phyloP scores from a whole-genome alignment of 2,888 invertebrate species.

The Eupithecia subumbrata region DNA sequence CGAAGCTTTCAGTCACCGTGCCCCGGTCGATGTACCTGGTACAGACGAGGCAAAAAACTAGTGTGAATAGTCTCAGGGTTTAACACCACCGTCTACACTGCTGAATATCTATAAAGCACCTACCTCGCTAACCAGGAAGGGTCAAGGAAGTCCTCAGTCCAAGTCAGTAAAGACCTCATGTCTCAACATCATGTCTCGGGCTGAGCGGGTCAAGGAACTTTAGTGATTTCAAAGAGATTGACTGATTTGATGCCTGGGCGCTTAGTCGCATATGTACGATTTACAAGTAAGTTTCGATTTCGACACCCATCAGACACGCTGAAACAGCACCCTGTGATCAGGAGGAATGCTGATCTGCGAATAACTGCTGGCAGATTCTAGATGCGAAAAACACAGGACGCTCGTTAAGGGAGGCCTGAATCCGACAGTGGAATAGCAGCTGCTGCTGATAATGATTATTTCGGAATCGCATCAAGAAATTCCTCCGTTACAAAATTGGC shows the following conservation, averaged over 20 bases:
- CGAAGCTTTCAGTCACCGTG: too few species aligned
- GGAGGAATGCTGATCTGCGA: not conserved
- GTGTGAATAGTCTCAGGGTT: too few species aligned
- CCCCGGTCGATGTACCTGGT: too few species aligned
- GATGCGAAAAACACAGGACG: too few species aligned
- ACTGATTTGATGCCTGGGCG: constrained; percentile 87
- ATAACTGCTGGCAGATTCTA: not conserved
- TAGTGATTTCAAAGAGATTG: constrained; percentile 84
- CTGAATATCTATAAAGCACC: too few species aligned
- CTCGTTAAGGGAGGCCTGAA: not conserved
- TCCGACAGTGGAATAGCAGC: not conserved
- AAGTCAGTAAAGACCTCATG: too few species aligned
- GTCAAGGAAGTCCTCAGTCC: too few species aligned
- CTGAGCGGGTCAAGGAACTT: constrained; percentile 80
- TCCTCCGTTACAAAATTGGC: not conserved
- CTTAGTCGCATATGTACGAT: constrained; percentile 85
- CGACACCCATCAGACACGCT: not conserved
- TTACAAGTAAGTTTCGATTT: constrained; percentile 81
- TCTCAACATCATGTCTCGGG: too few species aligned
- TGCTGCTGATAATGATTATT: not conserved
- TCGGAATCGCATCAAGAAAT: not conserved
- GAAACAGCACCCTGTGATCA: not conserved
- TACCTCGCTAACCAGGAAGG: too few species aligned
- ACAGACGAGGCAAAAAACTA: too few species aligned
- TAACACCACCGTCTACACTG: too few species aligned